Conservation (phyloP, 2,888 invertebrate species). For the Tenodera sinensis region DNA sequence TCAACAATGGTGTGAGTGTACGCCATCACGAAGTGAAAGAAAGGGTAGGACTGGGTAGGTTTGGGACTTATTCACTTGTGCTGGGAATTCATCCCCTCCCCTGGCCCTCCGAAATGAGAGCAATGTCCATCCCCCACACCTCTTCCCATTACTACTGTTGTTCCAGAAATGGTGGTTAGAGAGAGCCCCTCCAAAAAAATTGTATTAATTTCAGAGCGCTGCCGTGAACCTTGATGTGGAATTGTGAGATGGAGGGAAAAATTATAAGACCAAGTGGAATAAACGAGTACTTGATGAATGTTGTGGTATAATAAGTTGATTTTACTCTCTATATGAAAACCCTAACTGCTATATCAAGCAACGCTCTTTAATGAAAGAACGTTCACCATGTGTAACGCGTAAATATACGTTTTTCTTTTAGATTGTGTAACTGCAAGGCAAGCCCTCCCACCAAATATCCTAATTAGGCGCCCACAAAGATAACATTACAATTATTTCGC, state of each 20-base stretch:
- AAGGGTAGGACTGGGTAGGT: background rate
- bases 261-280: background rate
- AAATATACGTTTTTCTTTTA: background rate
- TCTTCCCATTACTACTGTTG: background rate
- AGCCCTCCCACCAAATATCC: no score
- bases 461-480: no score
- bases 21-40: background rate
- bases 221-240: background rate
- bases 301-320: background rate
- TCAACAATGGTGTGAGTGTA: background rate
- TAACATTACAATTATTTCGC: no score
- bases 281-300: background rate
- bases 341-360: background rate
- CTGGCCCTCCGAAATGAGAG: background rate
- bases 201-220: background rate
- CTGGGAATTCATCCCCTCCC: background rate
- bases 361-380: background rate
- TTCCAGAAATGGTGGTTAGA: background rate
- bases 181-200: background rate
- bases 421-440: no score
- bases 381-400: background rate
- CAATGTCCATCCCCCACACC: background rate
- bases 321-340: background rate
- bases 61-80: background rate
- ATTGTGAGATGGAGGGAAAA: background rate